These are phyloP conservation scores for Mesorhabditis sp. DNA, from an alignment of 2,888 invertebrate species.

Conservation along the genomic window DNA sequence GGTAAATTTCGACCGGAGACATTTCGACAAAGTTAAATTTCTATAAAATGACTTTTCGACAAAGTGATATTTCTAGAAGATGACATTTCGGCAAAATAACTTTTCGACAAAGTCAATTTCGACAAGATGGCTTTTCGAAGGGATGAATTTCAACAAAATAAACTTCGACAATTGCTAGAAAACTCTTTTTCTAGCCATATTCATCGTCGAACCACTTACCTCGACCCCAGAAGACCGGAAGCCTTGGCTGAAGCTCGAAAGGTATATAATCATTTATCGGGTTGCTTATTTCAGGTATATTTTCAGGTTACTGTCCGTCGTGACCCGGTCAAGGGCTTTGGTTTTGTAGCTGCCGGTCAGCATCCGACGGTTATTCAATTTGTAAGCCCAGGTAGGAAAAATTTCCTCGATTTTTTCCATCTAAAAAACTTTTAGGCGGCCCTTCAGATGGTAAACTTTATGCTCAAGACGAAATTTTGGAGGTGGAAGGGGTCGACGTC, in stretches of 20 bases:
- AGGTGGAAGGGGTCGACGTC: constrained; percentile 86
- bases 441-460: constrained; percentile 84
- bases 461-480: constrained; percentile 84
- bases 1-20: not conserved
- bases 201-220: constrained; percentile 85
- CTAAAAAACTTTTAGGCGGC: constrained; percentile 66
- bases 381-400: constrained; percentile 61
- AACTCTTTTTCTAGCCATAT: constrained; percentile 61
- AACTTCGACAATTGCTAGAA: not conserved
- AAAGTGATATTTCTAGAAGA: no score
- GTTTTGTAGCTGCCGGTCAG: constrained; percentile 91
- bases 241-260: not conserved
- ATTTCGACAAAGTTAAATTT: no score
- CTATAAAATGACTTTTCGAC: no score
- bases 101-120: no score
- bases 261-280: not conserved
- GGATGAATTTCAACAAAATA: no score
- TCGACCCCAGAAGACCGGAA: constrained; percentile 69
- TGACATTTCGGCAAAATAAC: no score
- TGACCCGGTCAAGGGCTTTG: constrained; percentile 79
- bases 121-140: no score
- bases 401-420: no score
- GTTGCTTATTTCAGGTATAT: not conserved
- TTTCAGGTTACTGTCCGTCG: constrained; percentile 70
- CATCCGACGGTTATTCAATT: constrained; percentile 82